phyloP scores from a whole-genome alignment of 2,888 invertebrate species.

The Watsonalla binaria region DNA sequence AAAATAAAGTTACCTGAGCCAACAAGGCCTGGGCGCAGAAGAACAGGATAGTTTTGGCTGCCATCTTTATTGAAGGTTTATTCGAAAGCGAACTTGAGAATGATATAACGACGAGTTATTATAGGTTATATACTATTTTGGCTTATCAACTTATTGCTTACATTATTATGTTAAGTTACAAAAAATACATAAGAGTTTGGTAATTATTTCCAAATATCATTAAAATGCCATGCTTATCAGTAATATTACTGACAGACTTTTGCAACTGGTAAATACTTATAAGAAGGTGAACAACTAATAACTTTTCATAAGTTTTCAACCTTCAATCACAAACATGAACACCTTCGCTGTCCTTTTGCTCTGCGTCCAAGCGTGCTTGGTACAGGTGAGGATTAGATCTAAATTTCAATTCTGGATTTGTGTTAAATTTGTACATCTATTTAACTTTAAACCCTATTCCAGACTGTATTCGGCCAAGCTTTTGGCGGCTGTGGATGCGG shows the following conservation, averaged over 20 bases:
- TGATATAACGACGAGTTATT: not conserved
- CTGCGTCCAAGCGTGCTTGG: slow-evolving; percentile 4
- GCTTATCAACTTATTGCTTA: no score
- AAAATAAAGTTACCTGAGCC: not conserved
- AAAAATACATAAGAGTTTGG: no score
- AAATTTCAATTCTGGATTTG: no score
- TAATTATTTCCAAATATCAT: no score
- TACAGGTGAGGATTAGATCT: not conserved
- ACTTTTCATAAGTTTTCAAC: not conserved
- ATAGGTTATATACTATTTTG: no score
- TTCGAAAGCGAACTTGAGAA: slow-evolving; percentile 1
- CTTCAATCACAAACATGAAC: not conserved
- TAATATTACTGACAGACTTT: no score
- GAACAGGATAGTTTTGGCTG: slow-evolving; percentile 14
- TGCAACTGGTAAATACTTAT: no score
- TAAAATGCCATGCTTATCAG: no score
- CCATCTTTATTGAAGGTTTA: slow-evolving; percentile 10
- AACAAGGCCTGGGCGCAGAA: slow-evolving; percentile 22
- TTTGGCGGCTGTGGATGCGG: slow-evolving; percentile 8
- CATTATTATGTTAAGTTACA: no score
- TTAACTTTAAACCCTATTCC: slow-evolving; percentile 1
- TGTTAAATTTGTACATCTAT: no score
- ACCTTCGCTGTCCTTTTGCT: slow-evolving; percentile 4
- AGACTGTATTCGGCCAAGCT: slow-evolving; percentile 15
- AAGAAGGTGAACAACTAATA: no score